phyloP scores from a whole-genome alignment of 2,113 vertebrate species.

The Platycercus adscitus region DNA sequence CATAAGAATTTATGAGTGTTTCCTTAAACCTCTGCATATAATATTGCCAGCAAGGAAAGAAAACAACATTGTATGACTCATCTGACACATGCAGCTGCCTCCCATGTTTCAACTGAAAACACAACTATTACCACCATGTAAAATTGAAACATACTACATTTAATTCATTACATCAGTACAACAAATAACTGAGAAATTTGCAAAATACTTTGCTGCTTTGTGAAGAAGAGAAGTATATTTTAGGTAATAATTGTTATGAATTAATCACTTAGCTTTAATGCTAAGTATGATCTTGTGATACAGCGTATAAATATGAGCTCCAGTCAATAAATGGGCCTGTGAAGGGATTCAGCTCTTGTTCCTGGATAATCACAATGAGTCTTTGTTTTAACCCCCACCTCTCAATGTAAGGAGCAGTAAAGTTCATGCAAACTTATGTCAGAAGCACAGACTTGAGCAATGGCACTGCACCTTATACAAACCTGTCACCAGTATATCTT shows the following conservation, averaged over 20 bases:
- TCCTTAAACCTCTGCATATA: neutral
- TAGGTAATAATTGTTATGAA: neutral
- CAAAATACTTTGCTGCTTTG: neutral
- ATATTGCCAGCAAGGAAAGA: neutral
- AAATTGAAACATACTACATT: neutral
- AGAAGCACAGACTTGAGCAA: neutral
- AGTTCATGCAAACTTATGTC: neutral
- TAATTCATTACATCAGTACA: neutral
- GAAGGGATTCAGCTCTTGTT: neutral
- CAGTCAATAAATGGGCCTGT: neutral
- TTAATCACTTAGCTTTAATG: slow-evolving; percentile 3
- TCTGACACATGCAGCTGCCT: neutral
- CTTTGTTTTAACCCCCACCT: neutral
- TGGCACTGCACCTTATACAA: neutral
- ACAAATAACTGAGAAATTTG: neutral
- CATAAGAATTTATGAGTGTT: neutral
- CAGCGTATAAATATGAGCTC: neutral
- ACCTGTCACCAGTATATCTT: neutral
- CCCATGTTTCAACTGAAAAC: neutral
- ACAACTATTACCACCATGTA: neutral
- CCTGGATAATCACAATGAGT: neutral
- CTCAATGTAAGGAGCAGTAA: neutral
- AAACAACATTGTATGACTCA: neutral
- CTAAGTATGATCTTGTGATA: neutral
- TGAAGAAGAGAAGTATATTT: neutral